Conservation (phyloP, 2,888 invertebrate species). For the Anticlea derivata region DNA sequence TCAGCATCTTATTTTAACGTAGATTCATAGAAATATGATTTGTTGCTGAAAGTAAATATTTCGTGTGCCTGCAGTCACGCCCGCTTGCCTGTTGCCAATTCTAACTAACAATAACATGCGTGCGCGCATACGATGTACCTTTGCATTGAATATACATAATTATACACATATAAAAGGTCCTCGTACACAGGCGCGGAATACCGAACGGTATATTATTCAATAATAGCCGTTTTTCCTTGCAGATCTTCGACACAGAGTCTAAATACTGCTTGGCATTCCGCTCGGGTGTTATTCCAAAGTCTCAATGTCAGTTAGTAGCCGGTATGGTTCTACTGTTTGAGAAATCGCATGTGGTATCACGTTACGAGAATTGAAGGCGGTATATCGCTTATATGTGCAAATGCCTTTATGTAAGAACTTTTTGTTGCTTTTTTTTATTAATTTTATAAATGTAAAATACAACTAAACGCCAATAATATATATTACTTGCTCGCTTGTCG, state of each 20-base stretch:
- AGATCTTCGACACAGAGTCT: neutral
- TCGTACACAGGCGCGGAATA: neutral
- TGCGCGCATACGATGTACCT: constrained; percentile 7
- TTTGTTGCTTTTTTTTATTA: too few relatives aligned
- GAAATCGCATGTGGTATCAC: too few relatives aligned
- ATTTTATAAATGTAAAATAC: too few relatives aligned
- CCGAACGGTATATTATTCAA: neutral
- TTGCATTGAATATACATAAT: constrained; percentile 7
- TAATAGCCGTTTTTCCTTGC: neutral
- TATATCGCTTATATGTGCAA: too few relatives aligned
- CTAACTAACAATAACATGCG: constrained; percentile 43
- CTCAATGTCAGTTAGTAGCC: too few relatives aligned
- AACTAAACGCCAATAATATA: too few relatives aligned
- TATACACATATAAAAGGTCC: constrained; percentile 30
- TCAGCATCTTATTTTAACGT: constrained; percentile 54
- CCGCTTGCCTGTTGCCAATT: constrained; percentile 43
- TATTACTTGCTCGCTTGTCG: too few relatives aligned
- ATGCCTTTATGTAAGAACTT: too few relatives aligned
- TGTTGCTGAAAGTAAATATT: constrained; percentile 64
- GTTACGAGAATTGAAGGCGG: too few relatives aligned
- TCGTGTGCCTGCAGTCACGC: constrained; percentile 51
- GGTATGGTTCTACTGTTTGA: too few relatives aligned
- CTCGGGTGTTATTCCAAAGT: constrained; percentile 14
- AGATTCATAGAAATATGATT: constrained; percentile 58
- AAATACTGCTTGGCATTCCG: neutral